phyloP scores from a whole-genome alignment of 2,888 invertebrate genomes.

The Linnaemya tessellans region DNA sequence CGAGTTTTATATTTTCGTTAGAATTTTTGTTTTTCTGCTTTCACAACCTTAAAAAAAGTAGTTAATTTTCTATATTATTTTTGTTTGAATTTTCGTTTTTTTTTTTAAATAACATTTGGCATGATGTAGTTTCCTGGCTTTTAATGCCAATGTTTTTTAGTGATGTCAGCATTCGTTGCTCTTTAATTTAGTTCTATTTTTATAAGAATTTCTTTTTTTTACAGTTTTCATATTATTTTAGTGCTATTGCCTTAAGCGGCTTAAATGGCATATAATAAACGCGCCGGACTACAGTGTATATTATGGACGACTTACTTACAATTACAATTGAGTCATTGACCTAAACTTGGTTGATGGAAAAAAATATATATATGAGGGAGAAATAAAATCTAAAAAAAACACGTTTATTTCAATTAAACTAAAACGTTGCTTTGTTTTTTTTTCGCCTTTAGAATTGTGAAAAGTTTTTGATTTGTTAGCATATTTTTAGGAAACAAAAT shows the following conservation, averaged over 20 bases:
- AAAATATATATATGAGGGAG: constrained; percentile 4
- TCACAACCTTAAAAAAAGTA: neutral
- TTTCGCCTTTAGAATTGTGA: neutral
- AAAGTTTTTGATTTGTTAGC: constrained; percentile 24
- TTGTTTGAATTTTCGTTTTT: neutral
- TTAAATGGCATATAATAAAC: constrained; percentile 59
- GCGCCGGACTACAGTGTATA: constrained; percentile 32
- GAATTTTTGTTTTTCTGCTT: too few relatives aligned
- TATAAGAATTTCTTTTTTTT: constrained; percentile 33
- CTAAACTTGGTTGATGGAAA: constrained; percentile 48
- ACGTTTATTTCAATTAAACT: constrained; percentile 42
- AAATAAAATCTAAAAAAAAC: constrained; percentile 4
- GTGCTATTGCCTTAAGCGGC: constrained; percentile 69
- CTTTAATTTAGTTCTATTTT: constrained; percentile 56
- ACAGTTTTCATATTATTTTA: constrained; percentile 58
- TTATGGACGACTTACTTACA: constrained; percentile 42
- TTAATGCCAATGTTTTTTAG: constrained; percentile 65
- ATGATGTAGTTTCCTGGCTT: constrained; percentile 55
- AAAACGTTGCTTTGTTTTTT: constrained; percentile 13
- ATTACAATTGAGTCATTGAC: constrained; percentile 67
- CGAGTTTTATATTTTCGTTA: neutral
- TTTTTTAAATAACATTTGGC: constrained; percentile 52
- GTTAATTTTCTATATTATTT: constrained; percentile 46
- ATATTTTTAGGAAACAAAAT: constrained; percentile 19
- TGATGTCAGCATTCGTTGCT: constrained; percentile 67